Evolutionary conservation across 2,888 invertebrate genomes (phyloP).

Genomic region (Cenopis cana): DNA sequence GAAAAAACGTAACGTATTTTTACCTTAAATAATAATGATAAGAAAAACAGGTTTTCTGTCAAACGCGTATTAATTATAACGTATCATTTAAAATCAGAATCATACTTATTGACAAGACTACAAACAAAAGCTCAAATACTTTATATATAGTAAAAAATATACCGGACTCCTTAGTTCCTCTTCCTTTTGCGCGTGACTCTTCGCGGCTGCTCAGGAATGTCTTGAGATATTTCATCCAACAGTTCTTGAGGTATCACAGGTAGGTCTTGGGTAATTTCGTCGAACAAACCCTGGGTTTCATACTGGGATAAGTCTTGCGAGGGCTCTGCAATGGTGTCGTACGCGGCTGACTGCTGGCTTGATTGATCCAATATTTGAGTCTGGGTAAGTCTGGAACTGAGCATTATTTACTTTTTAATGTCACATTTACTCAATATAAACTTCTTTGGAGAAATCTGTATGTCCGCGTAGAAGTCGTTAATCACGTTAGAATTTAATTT

Average conservation of each 20-base stretch:
- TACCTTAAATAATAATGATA: no score
- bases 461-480: no score
- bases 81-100: not conserved
- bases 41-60: no score
- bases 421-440: not conserved
- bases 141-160: constrained; percentile 46
- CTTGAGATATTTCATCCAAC: constrained; percentile 46
- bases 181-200: constrained; percentile 66
- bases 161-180: constrained; percentile 50
- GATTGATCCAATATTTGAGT: constrained; percentile 52
- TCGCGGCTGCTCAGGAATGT: constrained; percentile 66
- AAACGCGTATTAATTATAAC: no score
- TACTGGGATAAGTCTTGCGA: constrained; percentile 51
- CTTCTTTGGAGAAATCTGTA: no score
- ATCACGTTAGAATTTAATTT: no score
- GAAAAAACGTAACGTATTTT: constrained; percentile 6
- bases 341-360: constrained; percentile 50
- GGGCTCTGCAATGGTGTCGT: constrained; percentile 46
- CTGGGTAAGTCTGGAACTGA: constrained; percentile 65
- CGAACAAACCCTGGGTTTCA: constrained; percentile 60
- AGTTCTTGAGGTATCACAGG: constrained; percentile 45
- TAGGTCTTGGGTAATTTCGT: constrained; percentile 63
- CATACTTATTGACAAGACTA: not conserved
- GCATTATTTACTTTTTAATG: not conserved
- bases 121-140: not conserved